Evolutionary conservation across 2,113 vertebrate genomes (phyloP).

Genomic region (Ictalurus furcatus): DNA sequence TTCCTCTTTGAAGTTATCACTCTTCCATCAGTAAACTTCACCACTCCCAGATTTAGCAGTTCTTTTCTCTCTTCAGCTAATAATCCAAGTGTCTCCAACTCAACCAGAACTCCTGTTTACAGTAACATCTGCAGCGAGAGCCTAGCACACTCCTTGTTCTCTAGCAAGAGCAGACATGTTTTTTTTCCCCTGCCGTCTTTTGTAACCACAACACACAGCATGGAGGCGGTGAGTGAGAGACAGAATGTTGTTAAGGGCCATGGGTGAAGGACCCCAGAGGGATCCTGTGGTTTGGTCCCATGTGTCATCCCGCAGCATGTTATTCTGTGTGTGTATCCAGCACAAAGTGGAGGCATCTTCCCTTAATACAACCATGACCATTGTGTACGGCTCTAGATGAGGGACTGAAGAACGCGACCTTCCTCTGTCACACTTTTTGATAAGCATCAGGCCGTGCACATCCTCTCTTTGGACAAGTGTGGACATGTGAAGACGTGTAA

Average conservation of each 20-base stretch:
- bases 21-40: background rate
- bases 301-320: conserved; percentile 9
- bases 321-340: conserved; percentile 24
- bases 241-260: conserved; percentile 39
- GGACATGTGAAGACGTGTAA: conserved; percentile 42
- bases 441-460: conserved; percentile 38
- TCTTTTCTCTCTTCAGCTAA: conserved; percentile 11
- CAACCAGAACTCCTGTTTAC: conserved; percentile 41
- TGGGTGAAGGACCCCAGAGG: conserved; percentile 40
- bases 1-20: background rate
- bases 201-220: conserved; percentile 54
- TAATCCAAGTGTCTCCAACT: conserved; percentile 33
- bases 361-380: background rate
- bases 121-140: conserved; percentile 21
- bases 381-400: conserved; percentile 13
- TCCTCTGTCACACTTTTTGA: conserved; percentile 34
- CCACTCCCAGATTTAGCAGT: conserved; percentile 21
- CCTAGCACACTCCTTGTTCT: conserved; percentile 11
- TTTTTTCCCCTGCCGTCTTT: background rate
- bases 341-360: conserved; percentile 6
- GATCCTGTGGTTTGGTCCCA: conserved; percentile 47
- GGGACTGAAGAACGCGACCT: conserved; percentile 16
- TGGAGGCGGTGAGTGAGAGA: conserved; percentile 40
- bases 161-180: conserved; percentile 49
- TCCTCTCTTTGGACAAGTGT: conserved; percentile 41